A percentile compares a stretch with the other conserved stretches of the same genome.
phyloP scores from a whole-genome alignment of 2,888 invertebrate species.

The Buathra laborator region DNA sequence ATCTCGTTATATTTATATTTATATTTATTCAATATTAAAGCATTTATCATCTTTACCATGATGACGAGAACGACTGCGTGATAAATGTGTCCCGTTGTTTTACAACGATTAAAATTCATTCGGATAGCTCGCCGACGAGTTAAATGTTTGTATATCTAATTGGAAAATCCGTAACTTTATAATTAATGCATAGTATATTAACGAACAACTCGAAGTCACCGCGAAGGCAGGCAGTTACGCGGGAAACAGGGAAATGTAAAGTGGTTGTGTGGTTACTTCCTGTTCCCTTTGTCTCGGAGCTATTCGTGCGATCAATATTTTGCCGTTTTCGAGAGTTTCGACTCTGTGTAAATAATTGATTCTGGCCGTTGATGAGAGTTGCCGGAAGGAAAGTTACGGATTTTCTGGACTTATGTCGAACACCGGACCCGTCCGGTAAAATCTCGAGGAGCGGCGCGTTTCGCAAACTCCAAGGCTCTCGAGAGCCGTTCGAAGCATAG shows the following conservation, averaged over 20 bases:
- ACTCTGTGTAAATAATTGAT: background rate
- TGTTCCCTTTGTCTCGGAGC: no score
- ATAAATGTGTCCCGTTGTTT: no score
- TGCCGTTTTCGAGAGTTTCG: no score
- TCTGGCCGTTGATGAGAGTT: background rate
- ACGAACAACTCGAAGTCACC: background rate
- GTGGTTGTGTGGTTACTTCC: no score
- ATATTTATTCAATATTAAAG: background rate
- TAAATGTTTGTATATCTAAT: background rate
- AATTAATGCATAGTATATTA: background rate
- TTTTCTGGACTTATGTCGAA: background rate
- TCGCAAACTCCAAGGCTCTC: slow-evolving; percentile 26
- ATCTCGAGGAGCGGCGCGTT: slow-evolving; percentile 30
- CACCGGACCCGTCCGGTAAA: background rate
- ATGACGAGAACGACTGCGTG: no score
- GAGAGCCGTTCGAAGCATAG: slow-evolving; percentile 22
- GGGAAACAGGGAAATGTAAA: background rate
- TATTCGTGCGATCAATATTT: no score
- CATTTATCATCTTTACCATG: background rate
- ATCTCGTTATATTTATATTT: no score
- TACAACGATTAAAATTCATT: background rate
- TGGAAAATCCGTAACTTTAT: slow-evolving; percentile 10
- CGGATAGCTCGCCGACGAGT: background rate
- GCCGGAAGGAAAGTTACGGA: background rate
- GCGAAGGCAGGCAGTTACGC: background rate